A percentile compares a stretch with the other conserved stretches of the same genome.
phyloP scores from a whole-genome alignment of 1,140 invertebrate species.

The Drosophila chauvacae region DNA sequence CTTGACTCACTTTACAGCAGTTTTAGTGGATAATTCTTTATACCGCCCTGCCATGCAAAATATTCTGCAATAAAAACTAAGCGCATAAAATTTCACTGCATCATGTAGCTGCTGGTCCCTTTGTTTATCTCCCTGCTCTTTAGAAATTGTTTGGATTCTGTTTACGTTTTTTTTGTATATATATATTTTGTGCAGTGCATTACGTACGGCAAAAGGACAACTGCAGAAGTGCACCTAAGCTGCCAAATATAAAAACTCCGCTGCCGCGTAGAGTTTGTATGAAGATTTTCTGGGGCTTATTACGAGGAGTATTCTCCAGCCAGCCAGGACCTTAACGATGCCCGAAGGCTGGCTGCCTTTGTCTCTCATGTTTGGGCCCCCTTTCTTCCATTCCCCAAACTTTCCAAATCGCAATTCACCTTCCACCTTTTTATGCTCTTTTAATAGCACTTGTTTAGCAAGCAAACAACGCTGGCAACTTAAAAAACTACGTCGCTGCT shows the following conservation, averaged over 20 bases:
- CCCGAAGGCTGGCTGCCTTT: conserved; percentile 24
- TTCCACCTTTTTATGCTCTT: conserved; percentile 76
- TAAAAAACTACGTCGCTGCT: conserved; percentile 59
- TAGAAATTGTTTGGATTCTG: conserved; percentile 15
- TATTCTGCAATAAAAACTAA: conserved; percentile 64
- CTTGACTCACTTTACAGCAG: conserved; percentile 49
- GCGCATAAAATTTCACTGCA: conserved; percentile 70
- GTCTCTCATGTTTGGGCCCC: conserved; percentile 14
- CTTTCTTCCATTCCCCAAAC: background rate
- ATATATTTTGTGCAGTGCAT: conserved; percentile 48
- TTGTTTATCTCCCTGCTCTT: conserved; percentile 29
- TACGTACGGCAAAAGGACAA: conserved; percentile 64
- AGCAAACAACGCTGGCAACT: conserved; percentile 76
- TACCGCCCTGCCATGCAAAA: conserved; percentile 51
- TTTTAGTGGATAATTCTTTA: conserved; percentile 63
- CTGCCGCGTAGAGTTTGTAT: conserved; percentile 42
- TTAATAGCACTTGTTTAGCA: conserved; percentile 82
- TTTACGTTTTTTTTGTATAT: conserved; percentile 15
- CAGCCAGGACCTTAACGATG: conserved; percentile 61
- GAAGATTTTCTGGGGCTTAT: conserved; percentile 57
- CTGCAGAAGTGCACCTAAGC: conserved; percentile 76
- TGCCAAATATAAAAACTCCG: conserved; percentile 58
- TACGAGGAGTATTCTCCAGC: conserved; percentile 30
- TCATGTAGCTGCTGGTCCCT: conserved; percentile 43
- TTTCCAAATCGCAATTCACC: conserved; percentile 53